Evolutionary conservation across 2,113 vertebrate species (phyloP), one percentile per base, ranked within the genome.

Genomic region (Manacus vitellinus): DNA sequence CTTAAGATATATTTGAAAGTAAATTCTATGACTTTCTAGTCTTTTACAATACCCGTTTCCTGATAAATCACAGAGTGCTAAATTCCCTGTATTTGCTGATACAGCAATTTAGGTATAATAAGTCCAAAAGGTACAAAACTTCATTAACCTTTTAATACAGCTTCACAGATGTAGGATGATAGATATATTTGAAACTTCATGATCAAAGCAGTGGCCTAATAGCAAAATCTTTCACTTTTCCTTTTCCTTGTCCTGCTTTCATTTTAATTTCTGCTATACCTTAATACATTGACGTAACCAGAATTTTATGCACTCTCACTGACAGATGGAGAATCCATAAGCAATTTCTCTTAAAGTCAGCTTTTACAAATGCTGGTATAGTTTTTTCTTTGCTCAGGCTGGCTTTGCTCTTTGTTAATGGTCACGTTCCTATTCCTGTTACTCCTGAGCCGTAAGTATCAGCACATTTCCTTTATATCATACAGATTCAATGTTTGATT

Each of bases 71-170:
- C 55, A 82, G 13, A 92, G 76, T 41, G 78, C 46, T 95, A 97
- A 97, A 92, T 94, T 96, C 76, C 80, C 72, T 56, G 27, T 96
- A 94, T 97, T 97, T 98, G 95, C 97, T 98, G 97, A 97, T 82
- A 63, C 81, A 95, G 95, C 92, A 97, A 92, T 96, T 98, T 97
- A 97, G 88, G 93, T 97, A 59, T 96, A 96, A 68, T 89, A 97
- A 96, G 80, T 95, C 92, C 89, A 95, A 95, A 96, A 98, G 94
- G 96, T 96, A 97, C 89, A 97, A 97, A 97, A 97, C 95, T 97
- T 98, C 97, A 98, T 98, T 98, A 98, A 98, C 97, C 97, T 98
- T 98, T 97, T 98, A 98, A 98, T 97, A 95, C 82, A 89, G 92
- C 87, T 92, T 97, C 94, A 97, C 97, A 97, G 97, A 98, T 97